Evolutionary conservation across 2,888 invertebrate genomes (phyloP).

Genomic region (Hirtodrosophila cameraria): DNA sequence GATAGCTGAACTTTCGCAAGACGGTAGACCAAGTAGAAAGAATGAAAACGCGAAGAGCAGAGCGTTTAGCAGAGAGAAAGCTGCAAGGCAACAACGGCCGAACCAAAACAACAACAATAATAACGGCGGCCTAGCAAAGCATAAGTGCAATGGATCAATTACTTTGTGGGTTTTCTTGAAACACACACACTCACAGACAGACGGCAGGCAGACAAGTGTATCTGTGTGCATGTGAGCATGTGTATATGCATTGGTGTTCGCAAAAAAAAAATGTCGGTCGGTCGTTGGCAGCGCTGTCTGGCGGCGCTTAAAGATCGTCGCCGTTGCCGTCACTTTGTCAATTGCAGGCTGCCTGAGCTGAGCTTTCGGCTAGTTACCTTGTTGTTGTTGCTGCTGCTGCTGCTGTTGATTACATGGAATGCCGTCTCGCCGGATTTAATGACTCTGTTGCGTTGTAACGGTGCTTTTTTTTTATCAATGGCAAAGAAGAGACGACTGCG

Average conservation of each 20-base stretch:
- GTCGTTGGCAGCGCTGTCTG: conserved; percentile 60
- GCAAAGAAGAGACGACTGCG: conserved; percentile 26
- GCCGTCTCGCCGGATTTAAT: conserved; percentile 81
- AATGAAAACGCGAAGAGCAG: conserved; percentile 44
- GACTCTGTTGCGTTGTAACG: conserved; percentile 74
- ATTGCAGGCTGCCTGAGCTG: conserved; percentile 53
- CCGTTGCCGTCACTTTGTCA: conserved; percentile 49
- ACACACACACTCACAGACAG: conserved; percentile 27
- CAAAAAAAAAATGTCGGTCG: conserved; percentile 70
- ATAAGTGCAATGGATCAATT: conserved; percentile 81
- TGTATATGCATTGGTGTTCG: conserved; percentile 35
- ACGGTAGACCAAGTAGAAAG: conserved; percentile 25
- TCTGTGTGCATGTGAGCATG: conserved; percentile 12
- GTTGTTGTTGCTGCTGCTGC: conserved; percentile 28
- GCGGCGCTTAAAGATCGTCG: conserved; percentile 58
- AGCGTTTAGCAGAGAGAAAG: conserved; percentile 61
- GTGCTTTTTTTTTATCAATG: conserved; percentile 71
- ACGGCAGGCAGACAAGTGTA: conserved; percentile 40
- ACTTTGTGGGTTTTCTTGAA: conserved; percentile 69
- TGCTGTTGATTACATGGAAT: conserved; percentile 71
- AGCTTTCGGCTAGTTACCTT: conserved; percentile 43
- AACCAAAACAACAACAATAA: conserved; percentile 26
- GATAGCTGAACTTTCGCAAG: conserved; percentile 42
- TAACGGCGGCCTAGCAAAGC: conserved; percentile 53
- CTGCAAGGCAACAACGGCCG: conserved; percentile 41